Base-by-base conservation (phyloP, 2,113 vertebrate genomes). In the Scomber japonicus region DNA sequence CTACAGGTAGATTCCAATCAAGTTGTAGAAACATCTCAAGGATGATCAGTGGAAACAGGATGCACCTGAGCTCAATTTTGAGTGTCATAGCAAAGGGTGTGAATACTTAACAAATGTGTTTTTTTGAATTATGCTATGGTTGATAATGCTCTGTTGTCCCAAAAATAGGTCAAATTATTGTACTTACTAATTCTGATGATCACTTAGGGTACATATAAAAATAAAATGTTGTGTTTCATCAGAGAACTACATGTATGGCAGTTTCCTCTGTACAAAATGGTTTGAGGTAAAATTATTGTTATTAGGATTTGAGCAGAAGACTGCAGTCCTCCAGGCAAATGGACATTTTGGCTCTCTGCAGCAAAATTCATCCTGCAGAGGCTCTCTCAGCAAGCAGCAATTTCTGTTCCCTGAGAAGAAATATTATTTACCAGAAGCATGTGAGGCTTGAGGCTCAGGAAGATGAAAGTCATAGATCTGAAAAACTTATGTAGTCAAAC, bases 331-430 rank as follows among this genome's bases (percentile, higher is more conserved):
- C 40, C 15, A 64, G 75, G 80, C 67, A 64, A 67, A 65, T 79
- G 78, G 50, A 78, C 70, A 78, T 80, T 75, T 77, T 77, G 59
- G 40, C 53, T 89, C 67, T 82, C 35, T 21, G 55, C 78, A 78
- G 74, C 70, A 56, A 51, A 83, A 82, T 51, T 54, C 62, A 31
- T 76, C 69, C 68, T 57, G 77, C 75, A 57, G 63, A 48, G 59
- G 30, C 55, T 78, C 35, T 75, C 51, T 71, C 35, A 40, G 76
- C 62, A 19, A 11, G 77, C 66, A 82, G 79, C 64, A 75, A 69
- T 82, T 57, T 83, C 54, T 75, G 78, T 80, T 81, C 78, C 60
- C 69, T 66, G 70, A 15, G 51, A 77, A 79, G 53, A 83, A 84
- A 82, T 77, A 70, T 75, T 82, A 57, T 88, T 87, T 80, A 81